phyloP scores from a whole-genome alignment of 2,113 vertebrate species.

The Zapornia atra region DNA sequence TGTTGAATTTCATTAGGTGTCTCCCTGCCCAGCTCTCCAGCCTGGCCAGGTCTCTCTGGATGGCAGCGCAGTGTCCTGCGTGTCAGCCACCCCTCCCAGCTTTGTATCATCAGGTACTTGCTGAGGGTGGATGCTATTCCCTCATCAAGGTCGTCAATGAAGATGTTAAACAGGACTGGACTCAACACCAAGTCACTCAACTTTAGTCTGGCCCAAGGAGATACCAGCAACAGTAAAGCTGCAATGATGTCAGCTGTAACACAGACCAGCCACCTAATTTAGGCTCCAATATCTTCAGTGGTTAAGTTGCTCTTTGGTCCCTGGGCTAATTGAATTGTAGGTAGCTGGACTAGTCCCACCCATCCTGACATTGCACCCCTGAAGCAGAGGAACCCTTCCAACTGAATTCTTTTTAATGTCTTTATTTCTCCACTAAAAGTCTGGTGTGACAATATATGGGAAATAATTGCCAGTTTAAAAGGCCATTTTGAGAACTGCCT shows the following conservation, averaged over 20 bases:
- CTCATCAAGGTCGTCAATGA: no score
- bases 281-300: neutral
- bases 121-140: no score
- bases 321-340: neutral
- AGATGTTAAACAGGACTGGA: no score
- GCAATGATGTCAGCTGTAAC: neutral
- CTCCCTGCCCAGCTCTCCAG: no score
- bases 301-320: neutral
- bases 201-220: neutral
- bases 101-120: no score
- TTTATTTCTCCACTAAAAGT: neutral
- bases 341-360: neutral
- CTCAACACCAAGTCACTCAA: no score
- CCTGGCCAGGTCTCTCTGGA: no score
- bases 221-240: neutral
- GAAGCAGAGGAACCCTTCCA: neutral
- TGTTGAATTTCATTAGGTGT: no score
- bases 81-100: no score
- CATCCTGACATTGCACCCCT: neutral
- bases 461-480: slow-evolving; percentile 46
- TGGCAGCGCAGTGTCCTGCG: no score
- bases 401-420: neutral
- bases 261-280: neutral
- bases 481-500: neutral
- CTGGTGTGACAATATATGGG: neutral